Evolutionary conservation across 2,888 invertebrate species (phyloP), one percentile per base, ranked within the genome.

Genomic region (Ornithoptera priamus): DNA sequence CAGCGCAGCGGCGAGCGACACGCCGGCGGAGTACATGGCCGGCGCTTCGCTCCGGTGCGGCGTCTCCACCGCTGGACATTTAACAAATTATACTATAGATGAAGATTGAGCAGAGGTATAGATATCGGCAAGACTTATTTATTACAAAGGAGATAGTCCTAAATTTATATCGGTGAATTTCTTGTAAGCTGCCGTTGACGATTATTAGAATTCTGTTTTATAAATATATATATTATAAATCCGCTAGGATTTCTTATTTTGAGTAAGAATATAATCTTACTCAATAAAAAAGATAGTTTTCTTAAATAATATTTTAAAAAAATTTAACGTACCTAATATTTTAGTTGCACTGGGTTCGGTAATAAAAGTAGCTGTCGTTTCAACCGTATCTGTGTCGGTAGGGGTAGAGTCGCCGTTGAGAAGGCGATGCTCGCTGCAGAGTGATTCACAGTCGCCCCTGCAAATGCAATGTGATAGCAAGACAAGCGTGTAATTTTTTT

Each of bases 401-500:
- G n/a, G 3, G 8, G 67, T 42, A 7, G 63, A n/a, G 46, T 67
- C 64, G 61, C 57, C 59, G 22, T 42, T 46, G 67, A 77, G 71
- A 69, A 87, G 80, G 68, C 78, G 80, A 24, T 75, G 80, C 79
- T 88, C 87, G 63, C 75, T 75, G 76, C 88, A 88, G 59, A 84
- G 75, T 65, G 74, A 72, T 10, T 80, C 81, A 74, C 88, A 87
- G 63, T 82, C 84, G 1, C 78, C 83, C 20, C 87, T 85, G 74
- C 15, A 24, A 30, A 57, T 7, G 1, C 7, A 39, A 39, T 8
- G 39, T 39, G 10, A 7, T 39, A 39, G 39, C 4, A 39, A 39
- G 39, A 39, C 7, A 39, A 10, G 10, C 8, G 10, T 10, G 8
- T 10, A 36, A 36, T 36, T 36, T 36, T 36, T 36, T 5, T 36